Percentiles rank a stretch among this genome's conserved stretches.
Conservation (phyloP, 2,113 vertebrate genomes). For the Brachirus orientalis region DNA sequence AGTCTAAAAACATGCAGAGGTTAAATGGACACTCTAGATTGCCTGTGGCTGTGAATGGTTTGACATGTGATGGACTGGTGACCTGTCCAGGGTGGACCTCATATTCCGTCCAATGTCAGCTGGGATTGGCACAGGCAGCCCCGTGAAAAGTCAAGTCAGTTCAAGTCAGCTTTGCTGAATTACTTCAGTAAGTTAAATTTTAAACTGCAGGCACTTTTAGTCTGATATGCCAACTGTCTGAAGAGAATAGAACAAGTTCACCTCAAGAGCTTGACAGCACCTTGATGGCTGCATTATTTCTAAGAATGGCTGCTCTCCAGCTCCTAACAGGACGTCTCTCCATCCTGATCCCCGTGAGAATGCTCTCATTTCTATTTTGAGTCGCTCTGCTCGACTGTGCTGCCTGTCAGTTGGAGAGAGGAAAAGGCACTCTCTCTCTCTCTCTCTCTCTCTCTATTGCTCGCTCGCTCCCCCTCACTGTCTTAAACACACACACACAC, state of each 20-base stretch:
- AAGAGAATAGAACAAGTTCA: constrained; percentile 27
- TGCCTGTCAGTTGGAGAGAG: constrained; percentile 47
- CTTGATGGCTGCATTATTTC: constrained; percentile 50
- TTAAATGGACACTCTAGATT: too few species aligned
- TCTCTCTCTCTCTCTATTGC: not conserved
- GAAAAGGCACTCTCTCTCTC: constrained; percentile 7
- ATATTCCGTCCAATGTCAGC: too few species aligned
- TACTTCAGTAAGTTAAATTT: not conserved
- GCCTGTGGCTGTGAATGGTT: too few species aligned
- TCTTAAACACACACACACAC: too few species aligned
- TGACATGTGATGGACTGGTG: too few species aligned
- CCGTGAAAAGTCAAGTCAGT: too few species aligned
- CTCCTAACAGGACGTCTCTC: constrained; percentile 60
- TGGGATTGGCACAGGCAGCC: too few species aligned
- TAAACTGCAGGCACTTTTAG: constrained; percentile 12
- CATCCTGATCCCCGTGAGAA: constrained; percentile 68
- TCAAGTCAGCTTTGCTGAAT: not conserved
- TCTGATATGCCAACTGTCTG: constrained; percentile 2
- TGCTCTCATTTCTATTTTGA: constrained; percentile 70
- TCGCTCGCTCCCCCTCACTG: not conserved
- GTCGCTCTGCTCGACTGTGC: constrained; percentile 60
- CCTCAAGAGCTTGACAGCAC: constrained; percentile 10
- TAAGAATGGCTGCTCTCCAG: constrained; percentile 37
- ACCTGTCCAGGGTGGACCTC: too few species aligned
- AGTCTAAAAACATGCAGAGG: too few species aligned